Evolutionary conservation across 92 coral and sea anemone species (phyloP), one percentile per base, ranked within the genome.

Genomic region (Virgularia gustaviana): DNA sequence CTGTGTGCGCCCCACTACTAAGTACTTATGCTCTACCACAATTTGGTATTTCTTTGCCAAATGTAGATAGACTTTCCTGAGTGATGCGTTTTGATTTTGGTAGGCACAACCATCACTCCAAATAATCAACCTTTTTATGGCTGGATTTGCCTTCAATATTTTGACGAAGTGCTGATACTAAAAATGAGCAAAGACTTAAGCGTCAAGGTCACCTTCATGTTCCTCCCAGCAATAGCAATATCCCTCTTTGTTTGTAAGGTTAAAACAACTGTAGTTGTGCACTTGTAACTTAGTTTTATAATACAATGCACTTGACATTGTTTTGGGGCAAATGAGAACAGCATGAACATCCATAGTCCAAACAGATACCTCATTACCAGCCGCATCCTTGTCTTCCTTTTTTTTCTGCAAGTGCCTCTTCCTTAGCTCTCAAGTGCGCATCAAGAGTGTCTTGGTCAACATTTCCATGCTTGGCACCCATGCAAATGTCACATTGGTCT

Each of bases 81-180:
- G 51, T 36, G 30, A 13, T 13, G 15, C 51, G 43, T 67, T 67
- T 38, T 35, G 18, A 58, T 67, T 67, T 36, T 67, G 75, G 59
- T 67, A 67, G 18, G 24, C 4, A 67, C 75, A 67, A 23, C 75
- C 75, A 67, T 67, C 75, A 67, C 75, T 67, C 75, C 75, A 67
- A 25, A 67, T n/a, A 35, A 41, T 39, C 9, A 67, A 18, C 24
- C 23, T 31, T 41, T 45, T 22, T 24, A 67, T 44, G 20, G 20
- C 19, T 20, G 75, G 63, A 23, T 67, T 11, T 27, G 75, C 13
- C 20, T 11, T 24, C 9, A 67, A 58, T 12, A 67, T 5, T 11
- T 35, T 10, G 6, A 3, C 49, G 33, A 67, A 43, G 49, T 67
- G 75, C 36, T 67, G 18, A 39, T 44, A 67, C 29, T 43, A 58